Evolutionary conservation across 2,797 vertebrate species (phyloP).

Genomic region (Phrynocephalus vlangalii): DNA sequence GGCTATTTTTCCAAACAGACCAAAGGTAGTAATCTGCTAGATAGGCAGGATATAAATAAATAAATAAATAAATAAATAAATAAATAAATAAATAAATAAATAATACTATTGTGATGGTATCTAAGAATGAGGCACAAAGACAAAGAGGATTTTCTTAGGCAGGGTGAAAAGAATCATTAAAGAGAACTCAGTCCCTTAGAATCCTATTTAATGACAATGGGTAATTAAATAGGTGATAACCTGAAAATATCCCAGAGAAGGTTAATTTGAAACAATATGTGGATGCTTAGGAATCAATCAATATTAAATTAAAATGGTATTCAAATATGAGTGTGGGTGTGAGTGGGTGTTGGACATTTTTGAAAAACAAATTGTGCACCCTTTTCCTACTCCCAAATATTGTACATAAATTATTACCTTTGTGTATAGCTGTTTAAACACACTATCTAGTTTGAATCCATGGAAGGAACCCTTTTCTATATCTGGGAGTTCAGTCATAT

Average conservation of each 20-base stretch:
- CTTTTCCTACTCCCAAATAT: not conserved
- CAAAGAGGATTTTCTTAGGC: slow-evolving; percentile 7
- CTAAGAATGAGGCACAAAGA: not conserved
- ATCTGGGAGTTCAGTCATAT: not conserved
- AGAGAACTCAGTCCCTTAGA: slow-evolving; percentile 38
- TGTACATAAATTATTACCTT: not conserved
- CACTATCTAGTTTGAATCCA: not conserved
- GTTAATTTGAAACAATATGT: not conserved
- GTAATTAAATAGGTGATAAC: not conserved
- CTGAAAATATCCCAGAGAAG: slow-evolving; percentile 15
- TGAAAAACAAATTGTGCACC: not conserved
- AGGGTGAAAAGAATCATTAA: slow-evolving; percentile 19
- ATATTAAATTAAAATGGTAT: not conserved
- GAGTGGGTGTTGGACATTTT: not conserved
- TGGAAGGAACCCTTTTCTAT: too few species aligned
- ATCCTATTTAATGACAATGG: slow-evolving; percentile 54
- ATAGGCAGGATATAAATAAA: not conserved
- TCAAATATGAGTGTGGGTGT: not conserved
- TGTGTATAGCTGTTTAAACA: not conserved
- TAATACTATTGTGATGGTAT: slow-evolving; percentile 39
- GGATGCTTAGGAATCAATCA: not conserved
- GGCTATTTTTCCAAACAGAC: not conserved
- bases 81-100: not conserved
- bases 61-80: not conserved
- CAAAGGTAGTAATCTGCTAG: not conserved